Evolutionary conservation across 2,888 invertebrate genomes (phyloP), one percentile per base, ranked within the genome.

Genomic region (Drosophila greeni): DNA sequence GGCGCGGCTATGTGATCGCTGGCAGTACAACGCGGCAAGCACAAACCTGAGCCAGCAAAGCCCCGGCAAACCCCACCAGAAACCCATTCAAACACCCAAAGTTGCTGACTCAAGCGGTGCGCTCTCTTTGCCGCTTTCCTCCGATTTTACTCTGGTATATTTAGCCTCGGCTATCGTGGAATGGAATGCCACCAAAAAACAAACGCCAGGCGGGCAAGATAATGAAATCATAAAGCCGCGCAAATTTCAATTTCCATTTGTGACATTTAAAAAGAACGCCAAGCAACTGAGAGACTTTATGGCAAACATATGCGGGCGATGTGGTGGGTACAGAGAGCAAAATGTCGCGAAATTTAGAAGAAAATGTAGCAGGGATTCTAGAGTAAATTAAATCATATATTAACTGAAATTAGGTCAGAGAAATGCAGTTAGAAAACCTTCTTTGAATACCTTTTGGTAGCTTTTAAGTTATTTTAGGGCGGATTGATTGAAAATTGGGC

Each of bases 231-330:
- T 69, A 70, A 69, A 69, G 51, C 45, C 47, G 66, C 72, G 77
- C 75, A 65, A 74, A 82, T 72, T 76, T 65, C 60, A 73, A 64
- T 76, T 76, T 65, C 58, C 72, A 64, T 76, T 75, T 67, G 69
- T 70, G 57, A 67, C 65, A 66, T 55, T 48, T 65, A 23, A 66
- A 65, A 65, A 45, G 45, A 45, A 29, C 40, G 39, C 37, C 53
- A 18, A 45, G 49, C 45, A 49, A 56, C 42, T 23, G 57, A 51
- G 43, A 51, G 45, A 45, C 45, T 66, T 45, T 42, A 57, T 51
- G 39, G 51, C 67, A 66, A 56, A 55, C 66, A 65, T 54, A 34
- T 65, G 53, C 42, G 26, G 34, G 51, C 18, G 18, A 48, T 54
- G 54, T 51, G 51, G 33, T 49, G 33, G 24, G 24, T 18, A 34